Evolutionary conservation across 2,797 vertebrate species (phyloP), one percentile per base, ranked within the genome.

Genomic region (Tokudaia muenninki): DNA sequence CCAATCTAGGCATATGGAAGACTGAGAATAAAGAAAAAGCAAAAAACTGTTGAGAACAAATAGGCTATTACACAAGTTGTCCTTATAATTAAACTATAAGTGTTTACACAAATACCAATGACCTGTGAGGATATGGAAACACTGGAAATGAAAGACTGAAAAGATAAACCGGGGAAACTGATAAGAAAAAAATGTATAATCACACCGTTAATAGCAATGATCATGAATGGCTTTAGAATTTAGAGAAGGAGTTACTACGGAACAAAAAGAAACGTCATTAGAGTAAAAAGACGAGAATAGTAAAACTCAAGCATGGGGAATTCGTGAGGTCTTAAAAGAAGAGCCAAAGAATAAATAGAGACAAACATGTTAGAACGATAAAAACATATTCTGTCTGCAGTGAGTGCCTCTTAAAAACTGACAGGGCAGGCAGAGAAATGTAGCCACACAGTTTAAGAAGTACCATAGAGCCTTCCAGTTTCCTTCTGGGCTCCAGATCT

Each of bases 261-360:
- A 75, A 24, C 29, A 67, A 83, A 5, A 92, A 24, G 70, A 41
- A 78, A 90, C 12, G 14, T 79, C 19, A 83, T 87, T 63, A 72
- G 2, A 63, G 70, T 11, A 72, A 50, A 90, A 90, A 34, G 21
- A 87, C 87, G 88, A 72, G 11, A 63, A 4, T 11, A 74, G 78
- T 47, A 91, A 91, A 26, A 79, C 17, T 31, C 5, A 82, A 75
- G 77, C 34, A 2, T 52, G 22, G 8, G 37, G 24, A 72, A 65
- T 16, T 26, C 31, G 2, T 2, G 50, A n/a, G 55, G 37, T 55
- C 10, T 0, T 50, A 79, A n/a, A 24, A 84, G 31, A 37, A 57
- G 90, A 92, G n/a, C 24, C n/a, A 44, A 50, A 87, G 37, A 84
- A 86, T 83, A 74, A 95, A 61, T 29, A 92, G 83, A 78, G 22